Evolutionary conservation across 2,888 invertebrate species (phyloP), one percentile per base, ranked within the genome.

Genomic region (Serrognathus titanus): DNA sequence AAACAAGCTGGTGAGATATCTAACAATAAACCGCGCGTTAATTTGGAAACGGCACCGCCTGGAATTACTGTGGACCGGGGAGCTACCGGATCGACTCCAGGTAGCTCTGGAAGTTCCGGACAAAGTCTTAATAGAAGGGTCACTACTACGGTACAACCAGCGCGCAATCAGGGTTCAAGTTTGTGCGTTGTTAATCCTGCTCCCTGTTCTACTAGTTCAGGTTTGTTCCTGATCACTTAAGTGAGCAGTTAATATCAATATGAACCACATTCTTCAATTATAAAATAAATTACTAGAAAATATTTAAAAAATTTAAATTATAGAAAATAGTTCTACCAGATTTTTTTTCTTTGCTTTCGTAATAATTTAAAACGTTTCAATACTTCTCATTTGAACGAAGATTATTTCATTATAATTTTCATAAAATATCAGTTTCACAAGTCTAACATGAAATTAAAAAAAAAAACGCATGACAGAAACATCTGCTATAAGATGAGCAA

Each of bases 1-100:
- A 94, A 94, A 84, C 92, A 94, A 79, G 94, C 94, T 75, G 92
- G 92, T 77, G 93, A 94, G 84, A 90, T 93, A 75, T 84, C 86
- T 72, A 85, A 83, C 76, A 76, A 66, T 67, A 77, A 75, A 70
- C 72, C 73, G 53, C 70, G 74, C 49, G 69, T 71, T 52, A 71
- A 66, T 63, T 66, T 73, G 50, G 74, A 73, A 59, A 69, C 69
- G 48, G 63, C 66, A 45, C 79, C 80, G 68, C 81, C 82, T 48
- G 82, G 72, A 59, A 75, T 73, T 60, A 70, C 67, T 58, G 72
- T 71, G 60, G 76, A 75, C 45, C 70, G 70, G 55, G 69, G 72
- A 46, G 65, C 64, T 35, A 66, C 66, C 50, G 60, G 66, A 52
- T 70, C 72, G 76, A 72, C 71, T 60, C 67, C 73, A 55, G 71